These are phyloP conservation scores for Tiphia femorata DNA, from an alignment of 2,888 invertebrate species.

Conservation along the genomic window DNA sequence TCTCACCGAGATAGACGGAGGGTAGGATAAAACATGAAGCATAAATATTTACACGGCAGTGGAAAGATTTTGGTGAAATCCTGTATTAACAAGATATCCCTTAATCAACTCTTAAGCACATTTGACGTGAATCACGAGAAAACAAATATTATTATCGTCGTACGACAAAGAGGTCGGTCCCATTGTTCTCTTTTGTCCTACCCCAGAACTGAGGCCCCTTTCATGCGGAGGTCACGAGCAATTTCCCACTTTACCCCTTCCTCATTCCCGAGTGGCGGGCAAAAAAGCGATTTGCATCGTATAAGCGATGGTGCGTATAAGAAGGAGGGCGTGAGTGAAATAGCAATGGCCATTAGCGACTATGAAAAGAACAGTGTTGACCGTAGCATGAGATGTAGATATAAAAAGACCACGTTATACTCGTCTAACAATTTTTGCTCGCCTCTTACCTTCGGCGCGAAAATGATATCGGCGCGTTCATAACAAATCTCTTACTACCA, in stretches of 20 bases:
- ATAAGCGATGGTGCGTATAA: conserved; percentile 42
- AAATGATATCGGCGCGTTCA: too few species aligned
- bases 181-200: conserved; percentile 27
- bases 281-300: conserved; percentile 44
- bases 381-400: too few species aligned
- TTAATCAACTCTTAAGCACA: conserved; percentile 25
- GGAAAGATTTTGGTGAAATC: conserved; percentile 19
- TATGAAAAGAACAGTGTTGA: conserved; percentile 40
- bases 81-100: conserved; percentile 21
- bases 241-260: conserved; percentile 27
- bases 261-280: conserved; percentile 14
- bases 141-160: conserved; percentile 37
- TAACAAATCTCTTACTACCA: too few species aligned
- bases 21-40: too few species aligned
- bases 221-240: conserved; percentile 38
- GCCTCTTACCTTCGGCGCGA: too few species aligned
- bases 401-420: too few species aligned
- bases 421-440: too few species aligned
- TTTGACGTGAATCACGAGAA: conserved; percentile 28
- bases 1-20: too few species aligned
- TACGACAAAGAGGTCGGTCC: conserved; percentile 22
- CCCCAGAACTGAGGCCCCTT: conserved; percentile 17
- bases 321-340: conserved; percentile 27
- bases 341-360: conserved; percentile 45
- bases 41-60: background rate